Evolutionary conservation across 1,140 invertebrate species (phyloP).

Genomic region (Lordiphosa mommai): DNA sequence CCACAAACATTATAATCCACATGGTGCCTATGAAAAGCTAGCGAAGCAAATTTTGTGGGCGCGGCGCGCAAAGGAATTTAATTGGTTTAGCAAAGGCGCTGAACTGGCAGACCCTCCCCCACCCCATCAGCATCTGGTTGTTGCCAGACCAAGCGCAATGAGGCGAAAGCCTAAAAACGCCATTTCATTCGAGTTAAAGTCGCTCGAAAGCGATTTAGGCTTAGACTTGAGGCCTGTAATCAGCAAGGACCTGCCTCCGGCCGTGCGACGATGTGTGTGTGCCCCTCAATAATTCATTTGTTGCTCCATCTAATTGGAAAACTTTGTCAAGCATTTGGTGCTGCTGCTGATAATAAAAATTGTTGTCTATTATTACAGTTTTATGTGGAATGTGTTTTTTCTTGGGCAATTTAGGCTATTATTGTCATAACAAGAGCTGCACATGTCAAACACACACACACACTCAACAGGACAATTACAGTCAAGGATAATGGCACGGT

Average conservation of each 20-base stretch:
- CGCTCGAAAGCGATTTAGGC: conserved; percentile 8
- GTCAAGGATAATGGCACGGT: not conserved
- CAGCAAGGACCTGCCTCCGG: conserved; percentile 28
- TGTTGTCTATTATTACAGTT: conserved; percentile 39
- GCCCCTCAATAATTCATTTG: conserved; percentile 39
- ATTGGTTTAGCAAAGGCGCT: conserved; percentile 41
- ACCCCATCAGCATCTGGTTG: not conserved
- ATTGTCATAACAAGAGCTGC: not conserved
- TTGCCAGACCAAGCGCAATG: conserved; percentile 48
- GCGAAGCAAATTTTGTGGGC: conserved; percentile 29
- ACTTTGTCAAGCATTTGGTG: conserved; percentile 45
- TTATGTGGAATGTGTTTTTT: conserved; percentile 5
- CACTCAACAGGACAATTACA: not conserved
- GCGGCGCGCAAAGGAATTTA: conserved; percentile 45
- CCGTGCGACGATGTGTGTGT: conserved; percentile 19
- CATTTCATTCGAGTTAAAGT: conserved; percentile 21
- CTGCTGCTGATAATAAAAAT: conserved; percentile 17
- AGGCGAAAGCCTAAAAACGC: conserved; percentile 58
- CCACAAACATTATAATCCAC: conserved; percentile 30
- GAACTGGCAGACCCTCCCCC: not conserved
- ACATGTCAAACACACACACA: conserved; percentile 10
- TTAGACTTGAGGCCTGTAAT: conserved; percentile 35
- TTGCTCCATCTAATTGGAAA: conserved; percentile 64
- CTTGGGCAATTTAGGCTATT: conserved; percentile 5
- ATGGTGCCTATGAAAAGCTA: conserved; percentile 30